A percentile compares a stretch with the other conserved stretches of the same genome.
These are phyloP conservation scores for Pholis gunnellus DNA, from an alignment of 2,113 vertebrate genomes.

Conservation along the genomic window DNA sequence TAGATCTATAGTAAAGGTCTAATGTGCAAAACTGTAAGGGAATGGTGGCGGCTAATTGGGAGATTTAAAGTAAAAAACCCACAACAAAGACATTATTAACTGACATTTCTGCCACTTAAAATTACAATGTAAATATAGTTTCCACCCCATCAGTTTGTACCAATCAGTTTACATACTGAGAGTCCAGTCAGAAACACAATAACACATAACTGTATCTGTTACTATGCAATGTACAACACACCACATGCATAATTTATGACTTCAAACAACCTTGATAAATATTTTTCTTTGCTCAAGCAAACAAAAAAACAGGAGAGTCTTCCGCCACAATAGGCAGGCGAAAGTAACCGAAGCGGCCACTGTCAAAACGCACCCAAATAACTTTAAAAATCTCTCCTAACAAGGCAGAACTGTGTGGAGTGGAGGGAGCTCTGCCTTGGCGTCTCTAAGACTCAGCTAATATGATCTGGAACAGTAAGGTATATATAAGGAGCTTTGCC, in stretches of 20 bases:
- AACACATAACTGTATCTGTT: neutral
- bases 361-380: neutral
- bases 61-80: neutral
- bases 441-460: neutral
- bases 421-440: neutral
- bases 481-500: neutral
- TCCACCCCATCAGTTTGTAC: neutral
- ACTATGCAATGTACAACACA: neutral
- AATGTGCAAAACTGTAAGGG: neutral
- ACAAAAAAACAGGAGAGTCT: neutral
- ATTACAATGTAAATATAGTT: neutral
- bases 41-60: neutral
- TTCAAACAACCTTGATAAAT: neutral
- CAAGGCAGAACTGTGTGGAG: neutral
- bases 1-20: neutral
- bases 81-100: neutral
- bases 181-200: neutral
- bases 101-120: neutral
- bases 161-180: neutral
- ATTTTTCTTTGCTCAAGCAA: neutral
- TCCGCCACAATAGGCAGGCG: neutral
- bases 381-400: neutral
- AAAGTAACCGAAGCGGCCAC: neutral
- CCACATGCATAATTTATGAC: slow-evolving; percentile 1
- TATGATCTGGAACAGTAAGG: neutral